phyloP scores from a whole-genome alignment of 2,797 vertebrate species.

The Chiropotes sagulatus region DNA sequence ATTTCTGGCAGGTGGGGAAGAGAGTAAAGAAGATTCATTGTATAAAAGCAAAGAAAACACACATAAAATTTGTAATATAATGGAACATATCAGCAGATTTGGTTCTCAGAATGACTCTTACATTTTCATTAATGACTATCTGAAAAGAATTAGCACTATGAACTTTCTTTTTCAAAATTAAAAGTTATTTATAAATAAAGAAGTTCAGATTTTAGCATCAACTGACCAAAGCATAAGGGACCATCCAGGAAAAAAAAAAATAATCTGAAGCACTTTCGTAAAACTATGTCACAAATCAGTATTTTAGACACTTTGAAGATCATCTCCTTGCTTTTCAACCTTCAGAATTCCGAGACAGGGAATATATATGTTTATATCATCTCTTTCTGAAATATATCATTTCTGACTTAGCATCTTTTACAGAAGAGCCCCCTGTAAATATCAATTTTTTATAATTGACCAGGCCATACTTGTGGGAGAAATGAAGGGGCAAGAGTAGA shows the following conservation, averaged over 20 bases:
- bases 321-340: slow-evolving; percentile 52
- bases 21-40: neutral
- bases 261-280: slow-evolving; percentile 43
- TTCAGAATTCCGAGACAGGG: slow-evolving; percentile 41
- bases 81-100: neutral
- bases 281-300: slow-evolving; percentile 66
- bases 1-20: neutral
- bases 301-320: slow-evolving; percentile 65
- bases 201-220: slow-evolving; percentile 23
- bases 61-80: neutral
- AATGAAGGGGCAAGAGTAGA: neutral
- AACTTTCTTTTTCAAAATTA: neutral
- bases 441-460: slow-evolving; percentile 62
- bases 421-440: slow-evolving; percentile 29
- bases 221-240: slow-evolving; percentile 41
- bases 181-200: neutral
- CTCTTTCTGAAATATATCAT: slow-evolving; percentile 65
- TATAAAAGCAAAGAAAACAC: neutral
- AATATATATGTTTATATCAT: slow-evolving; percentile 56
- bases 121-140: neutral
- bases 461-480: neutral
- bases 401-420: slow-evolving; percentile 42
- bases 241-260: neutral
- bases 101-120: neutral
- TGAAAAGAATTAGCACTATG: neutral